Evolutionary conservation across 2,113 vertebrate genomes (phyloP).

Genomic region (Hyperopisus bebe): DNA sequence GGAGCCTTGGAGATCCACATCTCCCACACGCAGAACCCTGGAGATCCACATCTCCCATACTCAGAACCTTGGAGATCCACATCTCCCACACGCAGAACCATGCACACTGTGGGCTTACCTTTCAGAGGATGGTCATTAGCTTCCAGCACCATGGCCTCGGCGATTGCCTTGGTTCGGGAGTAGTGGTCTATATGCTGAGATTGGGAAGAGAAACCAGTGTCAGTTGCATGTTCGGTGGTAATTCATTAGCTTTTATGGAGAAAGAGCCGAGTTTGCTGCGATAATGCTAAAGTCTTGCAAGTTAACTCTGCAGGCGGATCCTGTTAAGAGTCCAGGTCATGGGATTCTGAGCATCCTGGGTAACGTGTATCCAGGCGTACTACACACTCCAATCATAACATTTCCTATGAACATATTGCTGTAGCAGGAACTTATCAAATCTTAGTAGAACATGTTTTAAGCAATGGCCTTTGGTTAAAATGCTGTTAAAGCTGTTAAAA

Average conservation of each 20-base stretch:
- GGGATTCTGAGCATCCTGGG: neutral
- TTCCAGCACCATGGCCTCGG: constrained; percentile 79
- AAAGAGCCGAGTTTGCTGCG: neutral
- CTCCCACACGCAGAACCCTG: neutral
- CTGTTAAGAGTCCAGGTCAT: neutral
- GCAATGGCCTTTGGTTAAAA: neutral
- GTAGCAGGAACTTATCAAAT: neutral
- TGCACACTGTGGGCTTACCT: constrained; percentile 56
- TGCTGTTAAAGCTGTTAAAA: neutral
- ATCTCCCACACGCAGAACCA: neutral
- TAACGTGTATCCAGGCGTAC: neutral
- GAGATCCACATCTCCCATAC: too few species aligned
- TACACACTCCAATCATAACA: neutral
- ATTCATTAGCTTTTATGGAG: neutral
- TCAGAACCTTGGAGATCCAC: neutral
- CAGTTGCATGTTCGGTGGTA: neutral
- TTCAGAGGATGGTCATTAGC: constrained; percentile 69
- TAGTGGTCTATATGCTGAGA: constrained; percentile 84
- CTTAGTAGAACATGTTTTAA: neutral
- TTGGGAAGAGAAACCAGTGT: constrained; percentile 8
- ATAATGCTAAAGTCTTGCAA: neutral
- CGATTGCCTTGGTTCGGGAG: constrained; percentile 87
- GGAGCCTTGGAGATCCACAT: neutral
- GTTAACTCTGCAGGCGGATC: neutral
- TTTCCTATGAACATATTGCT: neutral